phyloP scores from a whole-genome alignment of 2,888 invertebrate species.

The Drosophila lutescens region DNA sequence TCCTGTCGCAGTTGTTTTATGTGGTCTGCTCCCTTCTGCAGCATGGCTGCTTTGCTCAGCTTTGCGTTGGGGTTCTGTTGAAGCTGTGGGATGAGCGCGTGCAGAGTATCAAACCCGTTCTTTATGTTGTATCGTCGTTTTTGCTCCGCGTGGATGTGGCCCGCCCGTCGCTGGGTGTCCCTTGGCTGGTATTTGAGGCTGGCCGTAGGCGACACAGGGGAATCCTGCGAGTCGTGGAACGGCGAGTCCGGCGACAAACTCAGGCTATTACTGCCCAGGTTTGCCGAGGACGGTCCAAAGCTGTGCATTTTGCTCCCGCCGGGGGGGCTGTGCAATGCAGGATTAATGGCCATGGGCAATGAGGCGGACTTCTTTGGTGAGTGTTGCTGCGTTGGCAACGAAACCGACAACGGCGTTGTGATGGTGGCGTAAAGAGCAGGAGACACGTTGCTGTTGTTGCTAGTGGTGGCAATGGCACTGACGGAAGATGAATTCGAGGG shows the following conservation, averaged over 20 bases:
- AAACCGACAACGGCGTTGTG: constrained; percentile 57
- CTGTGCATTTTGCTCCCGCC: constrained; percentile 68
- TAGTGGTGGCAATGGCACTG: constrained; percentile 74
- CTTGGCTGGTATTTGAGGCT: constrained; percentile 84
- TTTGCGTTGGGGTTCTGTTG: constrained; percentile 95
- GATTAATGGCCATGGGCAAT: constrained; percentile 77
- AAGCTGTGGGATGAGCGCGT: constrained; percentile 95
- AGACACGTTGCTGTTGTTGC: constrained; percentile 47
- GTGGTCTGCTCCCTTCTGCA: constrained; percentile 98
- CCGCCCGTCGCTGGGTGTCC: constrained; percentile 90
- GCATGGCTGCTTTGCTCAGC: constrained; percentile 97
- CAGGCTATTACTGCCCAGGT: constrained; percentile 59
- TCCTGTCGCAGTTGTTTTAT: constrained; percentile 95
- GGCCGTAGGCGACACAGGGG: constrained; percentile 87
- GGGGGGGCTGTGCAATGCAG: constrained; percentile 80
- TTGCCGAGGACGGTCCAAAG: constrained; percentile 56
- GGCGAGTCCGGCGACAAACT: constrained; percentile 83
- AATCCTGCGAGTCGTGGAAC: constrained; percentile 82
- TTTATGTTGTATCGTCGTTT: constrained; percentile 98
- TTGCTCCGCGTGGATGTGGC: constrained; percentile 98
- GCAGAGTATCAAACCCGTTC: constrained; percentile 97
- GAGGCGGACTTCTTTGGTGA: constrained; percentile 84
- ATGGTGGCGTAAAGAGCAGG: constrained; percentile 44
- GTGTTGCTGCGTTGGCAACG: constrained; percentile 59
- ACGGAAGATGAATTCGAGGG: constrained; percentile 76